Evolutionary conservation across 1,140 invertebrate genomes (phyloP).

Genomic region (Hylaeus volcanicus): DNA sequence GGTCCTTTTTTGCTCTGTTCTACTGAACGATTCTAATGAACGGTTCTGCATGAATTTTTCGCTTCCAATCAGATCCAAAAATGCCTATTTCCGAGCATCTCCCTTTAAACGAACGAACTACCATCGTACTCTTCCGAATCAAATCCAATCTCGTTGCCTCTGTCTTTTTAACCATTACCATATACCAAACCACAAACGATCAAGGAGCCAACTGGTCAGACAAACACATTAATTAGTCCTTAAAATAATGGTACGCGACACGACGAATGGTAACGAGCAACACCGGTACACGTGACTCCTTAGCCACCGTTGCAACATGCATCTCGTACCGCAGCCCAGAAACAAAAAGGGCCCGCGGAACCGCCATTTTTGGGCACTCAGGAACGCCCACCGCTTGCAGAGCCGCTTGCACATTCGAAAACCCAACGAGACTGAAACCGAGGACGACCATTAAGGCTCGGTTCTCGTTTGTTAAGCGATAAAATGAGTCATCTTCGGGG

Average conservation of each 20-base stretch:
- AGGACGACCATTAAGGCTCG: constrained; percentile 60
- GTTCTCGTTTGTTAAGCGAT: too few relatives aligned
- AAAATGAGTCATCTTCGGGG: too few relatives aligned
- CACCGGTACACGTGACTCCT: background rate
- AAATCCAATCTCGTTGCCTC: too few relatives aligned
- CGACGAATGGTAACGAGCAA: constrained; percentile 15
- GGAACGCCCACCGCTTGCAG: background rate
- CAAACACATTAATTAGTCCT: constrained; percentile 14
- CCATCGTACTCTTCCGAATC: background rate
- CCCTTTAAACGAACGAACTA: too few relatives aligned
- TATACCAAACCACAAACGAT: background rate
- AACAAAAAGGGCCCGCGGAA: constrained; percentile 10
- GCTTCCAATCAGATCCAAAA: too few relatives aligned
- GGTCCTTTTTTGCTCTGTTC: too few relatives aligned
- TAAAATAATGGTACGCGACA: background rate
- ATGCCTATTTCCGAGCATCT: too few relatives aligned
- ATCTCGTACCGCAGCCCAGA: background rate
- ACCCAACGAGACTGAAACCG: constrained; percentile 12
- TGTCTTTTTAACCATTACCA: background rate
- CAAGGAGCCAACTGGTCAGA: background rate
- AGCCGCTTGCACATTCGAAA: constrained; percentile 3
- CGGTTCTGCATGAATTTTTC: too few relatives aligned
- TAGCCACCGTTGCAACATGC: constrained; percentile 2
- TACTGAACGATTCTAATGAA: too few relatives aligned
- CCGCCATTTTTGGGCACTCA: constrained; percentile 7